These are phyloP conservation scores for Ictalurus punctatus DNA, from an alignment of 2,113 vertebrate species.

Conservation along the genomic window DNA sequence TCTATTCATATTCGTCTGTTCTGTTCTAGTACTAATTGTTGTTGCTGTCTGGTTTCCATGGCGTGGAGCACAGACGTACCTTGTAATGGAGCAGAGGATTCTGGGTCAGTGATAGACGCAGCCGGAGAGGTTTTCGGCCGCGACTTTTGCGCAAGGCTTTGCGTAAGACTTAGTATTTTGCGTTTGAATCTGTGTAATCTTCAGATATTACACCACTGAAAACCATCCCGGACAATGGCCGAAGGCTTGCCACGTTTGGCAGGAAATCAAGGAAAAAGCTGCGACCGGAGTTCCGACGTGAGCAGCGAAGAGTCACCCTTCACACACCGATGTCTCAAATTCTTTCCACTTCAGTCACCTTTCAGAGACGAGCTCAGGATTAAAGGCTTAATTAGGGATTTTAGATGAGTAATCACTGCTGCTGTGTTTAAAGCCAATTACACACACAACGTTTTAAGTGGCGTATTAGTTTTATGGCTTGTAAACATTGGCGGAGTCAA, in stretches of 20 bases:
- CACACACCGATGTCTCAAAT: constrained; percentile 13
- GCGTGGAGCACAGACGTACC: background rate
- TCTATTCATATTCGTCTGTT: background rate
- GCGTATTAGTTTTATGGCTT: constrained; percentile 16
- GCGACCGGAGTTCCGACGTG: constrained; percentile 47
- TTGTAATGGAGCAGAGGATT: constrained; percentile 31
- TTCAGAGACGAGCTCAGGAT: constrained; percentile 18
- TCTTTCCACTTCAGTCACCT: constrained; percentile 2
- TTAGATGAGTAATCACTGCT: background rate
- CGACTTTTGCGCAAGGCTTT: background rate
- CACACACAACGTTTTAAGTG: constrained; percentile 4
- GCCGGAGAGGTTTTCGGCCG: constrained; percentile 7
- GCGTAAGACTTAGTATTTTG: constrained; percentile 53
- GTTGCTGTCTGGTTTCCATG: constrained; percentile 35
- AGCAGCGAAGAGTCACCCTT: background rate
- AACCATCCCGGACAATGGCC: constrained; percentile 39
- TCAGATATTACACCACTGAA: constrained; percentile 53
- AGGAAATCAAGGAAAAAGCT: constrained; percentile 54
- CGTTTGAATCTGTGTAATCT: constrained; percentile 58
- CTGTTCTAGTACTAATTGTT: background rate
- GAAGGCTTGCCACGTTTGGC: constrained; percentile 57
- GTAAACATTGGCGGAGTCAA: background rate
- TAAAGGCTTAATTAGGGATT: constrained; percentile 9
- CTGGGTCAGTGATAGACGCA: background rate
- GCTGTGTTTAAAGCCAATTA: constrained; percentile 2